phyloP scores from a whole-genome alignment of 2,797 vertebrate species.

The Amphiprion clarkii region DNA sequence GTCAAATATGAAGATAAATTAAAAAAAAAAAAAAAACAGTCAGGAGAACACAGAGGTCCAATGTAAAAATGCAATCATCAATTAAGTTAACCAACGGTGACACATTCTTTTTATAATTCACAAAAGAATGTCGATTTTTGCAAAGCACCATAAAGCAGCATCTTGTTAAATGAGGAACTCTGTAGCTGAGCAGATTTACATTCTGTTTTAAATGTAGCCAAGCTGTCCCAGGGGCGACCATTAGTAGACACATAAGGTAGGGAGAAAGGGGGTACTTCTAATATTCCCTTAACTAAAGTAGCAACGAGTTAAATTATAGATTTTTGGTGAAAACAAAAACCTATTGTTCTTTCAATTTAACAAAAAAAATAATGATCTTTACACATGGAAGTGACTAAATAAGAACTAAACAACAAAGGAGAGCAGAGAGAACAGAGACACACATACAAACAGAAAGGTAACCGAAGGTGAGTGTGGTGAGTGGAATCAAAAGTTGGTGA shows the following conservation, averaged over 20 bases:
- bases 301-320: constrained; percentile 9
- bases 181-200: constrained; percentile 63
- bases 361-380: neutral
- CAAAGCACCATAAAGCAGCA: constrained; percentile 53
- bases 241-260: constrained; percentile 50
- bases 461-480: constrained; percentile 58
- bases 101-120: constrained; percentile 48
- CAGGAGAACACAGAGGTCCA: constrained; percentile 13
- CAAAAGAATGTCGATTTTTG: constrained; percentile 43
- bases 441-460: constrained; percentile 20
- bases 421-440: neutral
- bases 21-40: constrained; percentile 29
- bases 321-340: constrained; percentile 10
- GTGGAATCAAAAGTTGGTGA: constrained; percentile 59
- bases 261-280: neutral
- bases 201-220: constrained; percentile 52
- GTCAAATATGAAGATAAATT: constrained; percentile 51
- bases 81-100: constrained; percentile 30
- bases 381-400: constrained; percentile 13
- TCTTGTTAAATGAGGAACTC: constrained; percentile 58
- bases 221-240: constrained; percentile 56
- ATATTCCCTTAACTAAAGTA: constrained; percentile 22
- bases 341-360: neutral
- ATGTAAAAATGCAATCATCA: constrained; percentile 32
- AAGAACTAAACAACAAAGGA: neutral